These are phyloP conservation scores for Portunus trituberculatus DNA, from an alignment of 1,140 invertebrate species.

Conservation along the genomic window DNA sequence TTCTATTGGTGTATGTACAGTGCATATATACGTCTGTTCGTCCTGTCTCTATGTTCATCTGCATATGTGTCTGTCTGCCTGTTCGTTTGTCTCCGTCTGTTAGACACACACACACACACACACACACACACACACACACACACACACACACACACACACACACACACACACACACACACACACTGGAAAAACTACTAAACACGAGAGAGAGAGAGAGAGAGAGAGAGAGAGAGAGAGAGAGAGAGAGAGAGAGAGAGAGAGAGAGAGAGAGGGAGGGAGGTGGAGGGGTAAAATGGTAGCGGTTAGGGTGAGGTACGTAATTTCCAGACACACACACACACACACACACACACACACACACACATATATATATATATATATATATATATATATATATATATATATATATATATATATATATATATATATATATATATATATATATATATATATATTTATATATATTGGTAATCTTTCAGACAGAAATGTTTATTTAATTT, in stretches of 20 bases:
- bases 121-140: neutral
- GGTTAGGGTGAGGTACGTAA: neutral
- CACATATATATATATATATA: too few species aligned
- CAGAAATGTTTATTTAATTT: too few species aligned
- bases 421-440: too few species aligned
- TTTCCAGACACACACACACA: neutral
- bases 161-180: too few species aligned
- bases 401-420: too few species aligned
- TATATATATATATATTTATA: too few species aligned
- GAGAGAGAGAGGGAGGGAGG: neutral
- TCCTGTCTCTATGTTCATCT: neutral
- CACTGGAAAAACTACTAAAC: too few species aligned
- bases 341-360: too few species aligned
- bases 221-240: too few species aligned
- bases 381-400: too few species aligned
- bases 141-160: neutral
- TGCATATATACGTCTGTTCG: neutral
- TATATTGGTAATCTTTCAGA: too few species aligned
- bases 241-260: too few species aligned
- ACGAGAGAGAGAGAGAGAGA: neutral
- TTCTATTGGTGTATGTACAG: slow-evolving; percentile 5
- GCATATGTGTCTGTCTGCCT: neutral
- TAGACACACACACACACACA: neutral
- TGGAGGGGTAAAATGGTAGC: neutral
- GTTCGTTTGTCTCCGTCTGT: neutral